Evolutionary conservation across 2,113 vertebrate genomes (phyloP).

Genomic region (Toxostoma redivivum): DNA sequence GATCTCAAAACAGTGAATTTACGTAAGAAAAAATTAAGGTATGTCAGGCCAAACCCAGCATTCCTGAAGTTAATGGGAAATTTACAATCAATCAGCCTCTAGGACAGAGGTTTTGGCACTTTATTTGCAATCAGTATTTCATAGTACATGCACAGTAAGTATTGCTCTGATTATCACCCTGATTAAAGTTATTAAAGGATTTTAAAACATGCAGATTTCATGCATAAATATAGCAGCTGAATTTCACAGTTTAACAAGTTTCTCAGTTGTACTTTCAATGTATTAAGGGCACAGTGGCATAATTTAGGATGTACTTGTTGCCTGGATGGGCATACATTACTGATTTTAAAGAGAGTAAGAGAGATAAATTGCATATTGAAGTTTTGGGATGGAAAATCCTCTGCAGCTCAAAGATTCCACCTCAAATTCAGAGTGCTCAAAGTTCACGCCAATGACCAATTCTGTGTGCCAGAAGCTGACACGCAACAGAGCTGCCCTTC

Average conservation of each 20-base stretch:
- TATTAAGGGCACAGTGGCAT: not conserved
- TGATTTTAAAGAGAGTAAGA: not conserved
- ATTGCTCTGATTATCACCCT: not conserved
- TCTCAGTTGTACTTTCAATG: constrained; percentile 1
- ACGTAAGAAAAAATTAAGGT: not conserved
- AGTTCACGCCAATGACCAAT: not conserved
- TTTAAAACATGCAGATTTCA: constrained; percentile 40
- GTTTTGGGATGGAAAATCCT: constrained; percentile 5
- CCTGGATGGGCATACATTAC: not conserved
- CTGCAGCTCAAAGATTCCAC: constrained; percentile 12
- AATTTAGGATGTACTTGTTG: not conserved
- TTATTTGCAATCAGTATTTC: constrained; percentile 1
- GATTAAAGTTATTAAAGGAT: not conserved
- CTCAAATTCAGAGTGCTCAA: not conserved
- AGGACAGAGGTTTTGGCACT: not conserved
- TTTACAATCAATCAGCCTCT: not conserved
- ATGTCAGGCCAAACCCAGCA: not conserved
- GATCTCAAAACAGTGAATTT: not conserved
- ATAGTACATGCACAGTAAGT: constrained; percentile 9
- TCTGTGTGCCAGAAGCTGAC: not conserved
- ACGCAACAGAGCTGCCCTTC: not conserved
- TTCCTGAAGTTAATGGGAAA: not conserved
- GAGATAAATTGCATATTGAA: not conserved
- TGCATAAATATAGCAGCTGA: not conserved
- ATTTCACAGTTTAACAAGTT: not conserved